Conservation (phyloP, 2,113 vertebrate species). For the Clarias macrocephalus region DNA sequence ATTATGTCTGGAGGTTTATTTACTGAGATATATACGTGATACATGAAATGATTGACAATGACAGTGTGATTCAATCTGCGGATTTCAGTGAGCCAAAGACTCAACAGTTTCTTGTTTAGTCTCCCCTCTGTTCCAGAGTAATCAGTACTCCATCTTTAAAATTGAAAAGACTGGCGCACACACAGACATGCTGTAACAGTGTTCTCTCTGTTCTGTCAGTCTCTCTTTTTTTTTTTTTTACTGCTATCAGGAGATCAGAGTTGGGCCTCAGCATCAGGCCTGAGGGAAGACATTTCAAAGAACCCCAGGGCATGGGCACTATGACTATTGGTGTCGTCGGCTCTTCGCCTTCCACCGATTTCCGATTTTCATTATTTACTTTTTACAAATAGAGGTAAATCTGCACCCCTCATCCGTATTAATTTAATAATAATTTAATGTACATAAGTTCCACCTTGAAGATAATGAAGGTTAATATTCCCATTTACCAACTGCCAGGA, state of each 20-base stretch:
- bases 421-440: background rate
- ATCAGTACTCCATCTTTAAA: background rate
- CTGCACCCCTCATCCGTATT: too few relatives aligned
- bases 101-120: slow-evolving; percentile 35
- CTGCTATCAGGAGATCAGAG: slow-evolving; percentile 26
- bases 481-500: background rate
- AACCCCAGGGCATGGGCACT: background rate
- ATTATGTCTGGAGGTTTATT: background rate
- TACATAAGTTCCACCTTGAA: background rate
- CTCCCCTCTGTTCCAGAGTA: slow-evolving; percentile 1
- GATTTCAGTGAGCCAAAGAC: background rate
- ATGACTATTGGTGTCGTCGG: too few relatives aligned
- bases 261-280: background rate
- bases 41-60: background rate
- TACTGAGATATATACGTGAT: background rate
- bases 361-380: too few relatives aligned
- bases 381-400: too few relatives aligned
- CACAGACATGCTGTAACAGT: slow-evolving; percentile 31
- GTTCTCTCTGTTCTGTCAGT: slow-evolving; percentile 14
- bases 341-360: too few relatives aligned
- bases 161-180: background rate
- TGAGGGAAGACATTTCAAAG: background rate
- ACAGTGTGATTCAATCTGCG: background rate
- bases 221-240: background rate
- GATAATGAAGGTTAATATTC: slow-evolving; percentile 9